A percentile compares a stretch with the other conserved stretches of the same genome.
Evolutionary conservation across 2,888 invertebrate genomes (phyloP).

Genomic region (Drosophila kambysellisi): DNA sequence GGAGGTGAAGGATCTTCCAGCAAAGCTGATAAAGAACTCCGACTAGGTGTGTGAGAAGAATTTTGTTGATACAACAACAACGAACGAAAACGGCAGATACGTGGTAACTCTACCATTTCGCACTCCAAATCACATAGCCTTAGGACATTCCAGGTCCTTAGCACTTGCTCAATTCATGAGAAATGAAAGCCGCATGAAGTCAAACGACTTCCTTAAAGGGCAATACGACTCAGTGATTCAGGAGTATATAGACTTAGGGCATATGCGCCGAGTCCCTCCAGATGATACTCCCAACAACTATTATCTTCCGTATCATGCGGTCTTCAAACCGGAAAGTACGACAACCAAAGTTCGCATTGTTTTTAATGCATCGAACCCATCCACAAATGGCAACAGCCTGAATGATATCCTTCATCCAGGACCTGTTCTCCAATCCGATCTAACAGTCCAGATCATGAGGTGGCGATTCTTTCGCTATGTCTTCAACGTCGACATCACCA

Average conservation of each 20-base stretch:
- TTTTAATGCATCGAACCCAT: neutral
- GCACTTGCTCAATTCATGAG: no score
- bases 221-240: no score
- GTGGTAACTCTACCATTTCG: no score
- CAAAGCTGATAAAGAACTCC: no score
- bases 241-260: neutral
- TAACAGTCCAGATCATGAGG: neutral
- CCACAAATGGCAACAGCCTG: neutral
- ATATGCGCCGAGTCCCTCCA: neutral
- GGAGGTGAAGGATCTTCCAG: no score
- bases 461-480: neutral
- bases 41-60: no score
- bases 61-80: no score
- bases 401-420: neutral
- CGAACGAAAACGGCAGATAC: no score
- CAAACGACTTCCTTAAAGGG: no score
- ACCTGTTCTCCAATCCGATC: neutral
- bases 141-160: no score
- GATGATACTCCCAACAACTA: neutral
- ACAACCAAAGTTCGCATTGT: neutral
- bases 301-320: neutral
- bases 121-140: no score
- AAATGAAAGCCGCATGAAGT: no score
- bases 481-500: neutral
- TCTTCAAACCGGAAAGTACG: neutral